These are phyloP conservation scores for Trichonephila clavipes DNA, from an alignment of 1,140 invertebrate species.

Conservation along the genomic window DNA sequence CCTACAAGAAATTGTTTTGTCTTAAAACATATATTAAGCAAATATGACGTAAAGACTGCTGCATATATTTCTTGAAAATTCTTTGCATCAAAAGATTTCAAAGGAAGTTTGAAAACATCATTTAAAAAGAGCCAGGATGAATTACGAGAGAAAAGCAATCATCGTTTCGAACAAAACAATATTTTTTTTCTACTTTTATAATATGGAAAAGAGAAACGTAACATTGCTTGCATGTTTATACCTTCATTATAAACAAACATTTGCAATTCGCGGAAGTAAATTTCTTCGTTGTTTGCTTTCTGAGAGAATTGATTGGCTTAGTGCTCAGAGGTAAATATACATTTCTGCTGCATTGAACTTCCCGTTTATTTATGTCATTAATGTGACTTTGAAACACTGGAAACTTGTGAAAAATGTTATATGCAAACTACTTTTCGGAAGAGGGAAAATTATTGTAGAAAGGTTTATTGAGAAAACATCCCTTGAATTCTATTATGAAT, in stretches of 20 bases:
- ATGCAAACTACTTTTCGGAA: too few species aligned
- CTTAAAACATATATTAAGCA: too few species aligned
- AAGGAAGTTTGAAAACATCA: background rate
- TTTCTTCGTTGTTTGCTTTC: background rate
- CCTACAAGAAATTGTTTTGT: too few species aligned
- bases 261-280: background rate
- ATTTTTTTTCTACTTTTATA: background rate
- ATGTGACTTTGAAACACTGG: too few species aligned
- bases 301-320: conserved; percentile 13
- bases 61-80: background rate
- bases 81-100: background rate
- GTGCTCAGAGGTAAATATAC: background rate
- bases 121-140: background rate
- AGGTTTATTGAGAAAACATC: too few species aligned
- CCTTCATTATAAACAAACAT: conserved; percentile 42
- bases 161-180: background rate
- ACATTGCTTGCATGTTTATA: conserved; percentile 1
- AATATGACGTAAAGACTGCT: too few species aligned
- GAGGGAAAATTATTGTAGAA: too few species aligned
- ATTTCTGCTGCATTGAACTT: background rate
- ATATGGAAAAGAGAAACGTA: background rate
- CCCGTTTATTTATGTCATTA: too few species aligned
- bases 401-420: too few species aligned
- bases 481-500: too few species aligned
- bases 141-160: background rate